Percentiles rank a stretch among this genome's conserved stretches.
Evolutionary conservation across 2,113 vertebrate species (phyloP).

Genomic region (Anas platyrhynchos): DNA sequence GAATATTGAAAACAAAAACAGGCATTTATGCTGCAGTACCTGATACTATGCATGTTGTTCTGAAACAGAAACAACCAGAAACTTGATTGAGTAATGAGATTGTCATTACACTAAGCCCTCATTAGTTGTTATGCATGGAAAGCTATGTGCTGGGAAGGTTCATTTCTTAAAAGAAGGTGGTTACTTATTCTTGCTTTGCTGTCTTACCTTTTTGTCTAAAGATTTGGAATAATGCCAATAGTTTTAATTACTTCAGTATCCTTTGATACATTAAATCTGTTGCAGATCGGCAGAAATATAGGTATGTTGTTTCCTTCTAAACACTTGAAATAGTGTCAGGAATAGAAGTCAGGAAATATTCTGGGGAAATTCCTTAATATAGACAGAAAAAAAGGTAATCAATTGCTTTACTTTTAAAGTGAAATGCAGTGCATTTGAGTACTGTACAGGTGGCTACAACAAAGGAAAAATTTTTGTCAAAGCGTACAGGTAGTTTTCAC

Average conservation of each 20-base stretch:
- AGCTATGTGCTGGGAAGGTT: not conserved
- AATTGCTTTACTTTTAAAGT: not conserved
- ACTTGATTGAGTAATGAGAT: not conserved
- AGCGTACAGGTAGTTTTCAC: not conserved
- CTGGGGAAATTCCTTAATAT: not conserved
- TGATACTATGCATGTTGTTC: not conserved
- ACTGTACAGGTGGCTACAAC: not conserved
- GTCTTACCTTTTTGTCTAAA: not conserved
- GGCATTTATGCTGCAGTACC: fast-evolving
- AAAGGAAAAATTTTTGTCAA: not conserved
- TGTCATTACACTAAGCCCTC: not conserved
- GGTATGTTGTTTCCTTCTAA: not conserved
- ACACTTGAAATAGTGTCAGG: not conserved
- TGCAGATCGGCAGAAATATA: not conserved
- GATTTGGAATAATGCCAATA: not conserved
- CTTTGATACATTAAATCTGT: not conserved
- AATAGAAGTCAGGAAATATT: not conserved
- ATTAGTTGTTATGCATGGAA: not conserved
- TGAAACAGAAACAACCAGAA: not conserved
- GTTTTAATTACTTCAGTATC: not conserved
- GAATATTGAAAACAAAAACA: not conserved
- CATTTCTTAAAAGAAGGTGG: not conserved
- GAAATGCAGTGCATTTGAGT: not conserved
- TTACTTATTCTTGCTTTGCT: not conserved
- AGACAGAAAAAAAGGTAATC: not conserved